Evolutionary conservation across 2,888 invertebrate species (phyloP).

Genomic region (Dasypogon diadema): DNA sequence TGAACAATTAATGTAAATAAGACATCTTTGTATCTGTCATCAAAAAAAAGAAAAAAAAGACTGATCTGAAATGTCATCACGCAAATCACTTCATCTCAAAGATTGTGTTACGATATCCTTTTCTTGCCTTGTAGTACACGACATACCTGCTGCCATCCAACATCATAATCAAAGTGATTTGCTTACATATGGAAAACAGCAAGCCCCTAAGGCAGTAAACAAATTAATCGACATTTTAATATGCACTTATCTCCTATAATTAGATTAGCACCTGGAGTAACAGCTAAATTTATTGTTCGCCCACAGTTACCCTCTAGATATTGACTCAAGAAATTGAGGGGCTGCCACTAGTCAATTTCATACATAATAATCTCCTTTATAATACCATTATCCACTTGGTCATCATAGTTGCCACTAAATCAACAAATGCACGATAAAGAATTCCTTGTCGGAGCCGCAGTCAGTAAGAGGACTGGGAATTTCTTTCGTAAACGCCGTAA

Average conservation of each 20-base stretch:
- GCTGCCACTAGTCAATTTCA: neutral
- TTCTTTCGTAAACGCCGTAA: slow-evolving; percentile 42
- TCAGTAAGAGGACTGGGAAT: slow-evolving; percentile 7
- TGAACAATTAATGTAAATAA: too few relatives aligned
- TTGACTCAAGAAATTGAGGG: neutral
- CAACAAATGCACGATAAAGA: neutral
- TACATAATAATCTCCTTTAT: neutral
- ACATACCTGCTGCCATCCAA: too few relatives aligned
- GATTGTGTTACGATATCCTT: too few relatives aligned
- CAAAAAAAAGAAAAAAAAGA: too few relatives aligned
- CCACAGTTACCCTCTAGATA: slow-evolving; percentile 4
- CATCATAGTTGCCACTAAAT: neutral
- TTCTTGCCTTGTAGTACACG: too few relatives aligned
- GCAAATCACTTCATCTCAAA: too few relatives aligned
- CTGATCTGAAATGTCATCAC: too few relatives aligned
- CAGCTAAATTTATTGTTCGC: slow-evolving; percentile 26
- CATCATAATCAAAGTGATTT: too few relatives aligned
- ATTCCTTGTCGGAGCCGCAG: neutral
- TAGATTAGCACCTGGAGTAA: slow-evolving; percentile 35
- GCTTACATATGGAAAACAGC: too few relatives aligned
- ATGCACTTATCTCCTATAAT: slow-evolving; percentile 4
- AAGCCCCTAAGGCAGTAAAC: neutral
- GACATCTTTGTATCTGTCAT: too few relatives aligned
- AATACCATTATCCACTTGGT: neutral
- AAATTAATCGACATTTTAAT: neutral